Conservation (phyloP, 2,888 invertebrate species). For the Acrocera orbiculus region DNA sequence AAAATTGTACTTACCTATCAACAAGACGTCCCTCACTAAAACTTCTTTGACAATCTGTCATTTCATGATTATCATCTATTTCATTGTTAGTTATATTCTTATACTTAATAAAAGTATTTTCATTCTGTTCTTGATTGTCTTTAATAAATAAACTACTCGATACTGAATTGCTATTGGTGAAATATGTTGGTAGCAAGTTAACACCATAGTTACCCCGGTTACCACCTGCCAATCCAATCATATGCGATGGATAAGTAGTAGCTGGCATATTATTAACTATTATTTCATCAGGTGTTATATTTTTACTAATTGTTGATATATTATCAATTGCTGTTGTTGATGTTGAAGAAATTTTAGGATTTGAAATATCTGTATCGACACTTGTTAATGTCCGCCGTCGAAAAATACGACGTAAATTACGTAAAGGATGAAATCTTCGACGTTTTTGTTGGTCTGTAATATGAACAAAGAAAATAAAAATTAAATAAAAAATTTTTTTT, state of each 20-base stretch:
- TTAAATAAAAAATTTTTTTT: neutral
- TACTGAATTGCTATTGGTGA: slow-evolving; percentile 3
- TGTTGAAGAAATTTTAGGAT: slow-evolving; percentile 14
- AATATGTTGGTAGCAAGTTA: slow-evolving; percentile 3
- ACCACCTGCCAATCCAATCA: neutral
- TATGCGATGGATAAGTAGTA: slow-evolving; percentile 5
- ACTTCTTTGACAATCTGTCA: slow-evolving; percentile 30
- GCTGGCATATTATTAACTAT: slow-evolving; percentile 8
- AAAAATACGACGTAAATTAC: slow-evolving; percentile 30
- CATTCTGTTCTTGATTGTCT: slow-evolving; percentile 8
- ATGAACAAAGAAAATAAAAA: neutral
- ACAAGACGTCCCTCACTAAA: slow-evolving; percentile 28
- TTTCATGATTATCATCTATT: slow-evolving; percentile 18
- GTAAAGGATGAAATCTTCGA: slow-evolving; percentile 29
- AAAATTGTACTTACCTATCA: slow-evolving; percentile 28
- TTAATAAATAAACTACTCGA: slow-evolving; percentile 8
- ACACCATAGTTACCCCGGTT: slow-evolving; percentile 2
- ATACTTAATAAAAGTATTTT: slow-evolving; percentile 4
- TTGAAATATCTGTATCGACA: slow-evolving; percentile 15
- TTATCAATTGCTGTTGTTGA: slow-evolving; percentile 9
- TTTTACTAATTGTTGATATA: slow-evolving; percentile 11
- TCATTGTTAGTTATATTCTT: slow-evolving; percentile 6
- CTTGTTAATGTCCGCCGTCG: slow-evolving; percentile 29
- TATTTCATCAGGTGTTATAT: slow-evolving; percentile 11
- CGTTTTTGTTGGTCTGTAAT: slow-evolving; percentile 27